These are phyloP conservation scores for Heliconius congener DNA, from an alignment of 1,140 invertebrate species.

Conservation along the genomic window DNA sequence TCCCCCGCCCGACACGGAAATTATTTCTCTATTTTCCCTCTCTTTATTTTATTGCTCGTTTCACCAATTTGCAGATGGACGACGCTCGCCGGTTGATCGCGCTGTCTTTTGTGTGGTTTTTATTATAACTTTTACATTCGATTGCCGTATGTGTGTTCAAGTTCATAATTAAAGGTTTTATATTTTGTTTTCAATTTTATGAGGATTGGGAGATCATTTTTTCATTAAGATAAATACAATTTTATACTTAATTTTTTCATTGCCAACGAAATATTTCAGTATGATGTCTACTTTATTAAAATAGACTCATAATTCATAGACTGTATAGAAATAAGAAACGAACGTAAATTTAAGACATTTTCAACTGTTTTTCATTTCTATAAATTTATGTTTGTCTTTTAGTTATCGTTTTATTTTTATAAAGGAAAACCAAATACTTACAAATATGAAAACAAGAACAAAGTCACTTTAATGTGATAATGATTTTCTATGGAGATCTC, in stretches of 20 bases:
- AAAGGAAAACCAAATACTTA: no score
- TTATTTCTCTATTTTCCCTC: constrained; percentile 60
- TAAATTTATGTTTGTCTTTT: no score
- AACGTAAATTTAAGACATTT: no score
- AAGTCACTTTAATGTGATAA: no score
- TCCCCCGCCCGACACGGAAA: constrained; percentile 51
- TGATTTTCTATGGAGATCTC: no score
- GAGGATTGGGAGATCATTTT: background rate
- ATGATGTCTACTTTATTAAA: background rate
- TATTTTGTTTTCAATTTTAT: background rate
- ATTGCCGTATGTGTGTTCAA: background rate
- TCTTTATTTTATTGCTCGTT: constrained; percentile 45
- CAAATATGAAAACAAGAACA: no score
- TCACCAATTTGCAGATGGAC: constrained; percentile 35
- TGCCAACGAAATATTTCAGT: no score
- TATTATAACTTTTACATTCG: constrained; percentile 13
- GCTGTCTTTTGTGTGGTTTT: constrained; percentile 11
- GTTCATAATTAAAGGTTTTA: background rate
- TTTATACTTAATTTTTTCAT: background rate
- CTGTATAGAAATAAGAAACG: no score
- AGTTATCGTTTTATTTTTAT: no score
- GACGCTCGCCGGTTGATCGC: constrained; percentile 9
- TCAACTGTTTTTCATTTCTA: no score
- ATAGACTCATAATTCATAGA: no score
- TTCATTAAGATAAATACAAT: background rate